Conservation (phyloP, 1,140 invertebrate species). For the Metaphire vulgaris region DNA sequence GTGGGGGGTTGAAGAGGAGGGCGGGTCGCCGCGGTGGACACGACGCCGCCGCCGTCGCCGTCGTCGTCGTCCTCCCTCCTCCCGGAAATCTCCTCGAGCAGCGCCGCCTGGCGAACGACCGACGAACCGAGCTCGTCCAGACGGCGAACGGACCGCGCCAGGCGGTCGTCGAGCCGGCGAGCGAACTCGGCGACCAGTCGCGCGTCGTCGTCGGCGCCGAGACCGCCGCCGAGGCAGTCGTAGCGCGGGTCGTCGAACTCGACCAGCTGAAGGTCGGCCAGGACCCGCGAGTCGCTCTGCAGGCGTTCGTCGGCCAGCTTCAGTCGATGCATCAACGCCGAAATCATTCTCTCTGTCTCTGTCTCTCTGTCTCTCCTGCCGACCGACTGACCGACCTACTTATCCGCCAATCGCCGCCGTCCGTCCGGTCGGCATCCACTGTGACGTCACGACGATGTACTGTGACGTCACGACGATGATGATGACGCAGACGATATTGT, state of each 20-base stretch:
- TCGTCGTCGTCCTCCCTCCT: background rate
- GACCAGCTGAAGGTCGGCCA: background rate
- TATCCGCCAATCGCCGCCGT: no score
- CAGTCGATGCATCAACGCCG: background rate
- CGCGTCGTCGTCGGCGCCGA: background rate
- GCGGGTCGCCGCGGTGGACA: background rate
- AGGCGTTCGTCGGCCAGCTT: background rate
- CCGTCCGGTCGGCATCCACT: no score
- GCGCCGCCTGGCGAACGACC: background rate
- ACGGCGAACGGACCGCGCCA: background rate
- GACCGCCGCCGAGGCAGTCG: background rate
- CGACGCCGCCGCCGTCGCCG: no score
- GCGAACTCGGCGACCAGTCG: no score
- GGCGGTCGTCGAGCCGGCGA: background rate
- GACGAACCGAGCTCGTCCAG: background rate
- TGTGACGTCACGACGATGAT: background rate
- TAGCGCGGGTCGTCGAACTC: background rate
- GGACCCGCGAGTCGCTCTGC: background rate
- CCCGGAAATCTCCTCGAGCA: background rate
- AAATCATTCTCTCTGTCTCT: background rate
- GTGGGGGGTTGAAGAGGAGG: no score
- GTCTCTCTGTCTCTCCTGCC: background rate
- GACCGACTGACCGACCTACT: background rate
- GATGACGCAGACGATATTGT: no score
- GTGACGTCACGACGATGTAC: background rate